A percentile compares a stretch with the other conserved stretches of the same genome.
Evolutionary conservation across 1,140 invertebrate species (phyloP).

Genomic region (Octopus sinensis): DNA sequence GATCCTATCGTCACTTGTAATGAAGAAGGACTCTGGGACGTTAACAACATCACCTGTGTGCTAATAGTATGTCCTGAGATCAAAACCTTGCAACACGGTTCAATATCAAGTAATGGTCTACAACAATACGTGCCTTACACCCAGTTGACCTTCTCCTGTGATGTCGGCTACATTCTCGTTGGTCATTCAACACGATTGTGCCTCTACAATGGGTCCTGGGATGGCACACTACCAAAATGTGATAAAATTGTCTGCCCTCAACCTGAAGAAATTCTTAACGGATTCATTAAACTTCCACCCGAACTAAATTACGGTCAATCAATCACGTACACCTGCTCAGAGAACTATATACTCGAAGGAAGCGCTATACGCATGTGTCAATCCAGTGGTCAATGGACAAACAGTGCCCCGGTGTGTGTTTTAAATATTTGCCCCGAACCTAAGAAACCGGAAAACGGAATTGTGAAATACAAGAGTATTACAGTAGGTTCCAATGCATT

Average conservation of each 20-base stretch:
- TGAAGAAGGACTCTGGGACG: conserved; percentile 20
- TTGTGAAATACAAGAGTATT: neutral
- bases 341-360: neutral
- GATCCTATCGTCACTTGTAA: conserved; percentile 15
- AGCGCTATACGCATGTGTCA: neutral
- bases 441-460: neutral
- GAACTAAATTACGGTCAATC: neutral
- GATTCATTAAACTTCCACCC: neutral
- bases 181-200: neutral
- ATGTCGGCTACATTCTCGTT: neutral
- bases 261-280: neutral
- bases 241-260: neutral
- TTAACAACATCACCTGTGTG: conserved; percentile 10
- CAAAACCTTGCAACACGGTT: conserved; percentile 4
- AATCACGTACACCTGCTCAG: neutral
- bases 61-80: conserved; percentile 20
- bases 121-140: conserved; percentile 6
- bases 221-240: neutral
- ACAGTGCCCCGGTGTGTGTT: neutral
- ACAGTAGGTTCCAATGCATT: neutral
- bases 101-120: neutral
- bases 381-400: neutral
- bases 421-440: neutral
- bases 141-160: conserved; percentile 20
- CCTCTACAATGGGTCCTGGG: neutral